Conservation (phyloP, 2,888 invertebrate species). For the Synanthedon vespiformis region DNA sequence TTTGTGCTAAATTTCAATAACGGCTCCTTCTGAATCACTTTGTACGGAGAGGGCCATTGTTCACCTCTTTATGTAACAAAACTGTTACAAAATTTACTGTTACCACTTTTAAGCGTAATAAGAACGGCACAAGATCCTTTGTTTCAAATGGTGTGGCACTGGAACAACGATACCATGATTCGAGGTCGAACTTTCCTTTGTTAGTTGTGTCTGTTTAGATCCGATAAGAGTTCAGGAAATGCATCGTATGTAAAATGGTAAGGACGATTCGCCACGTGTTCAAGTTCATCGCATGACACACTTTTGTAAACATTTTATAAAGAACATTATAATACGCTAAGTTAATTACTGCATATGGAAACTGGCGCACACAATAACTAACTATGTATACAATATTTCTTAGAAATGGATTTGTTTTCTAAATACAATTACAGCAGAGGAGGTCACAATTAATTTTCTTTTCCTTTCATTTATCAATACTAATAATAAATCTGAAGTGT, state of each 20-base stretch:
- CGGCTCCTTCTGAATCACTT: slow-evolving; percentile 36
- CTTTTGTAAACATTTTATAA: not conserved
- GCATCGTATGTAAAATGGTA: not conserved
- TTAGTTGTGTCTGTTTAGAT: slow-evolving; percentile 4
- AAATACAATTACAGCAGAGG: not conserved
- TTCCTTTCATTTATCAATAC: too few relatives aligned
- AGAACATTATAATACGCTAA: not conserved
- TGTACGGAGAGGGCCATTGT: slow-evolving; percentile 22
- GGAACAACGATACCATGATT: slow-evolving; percentile 27
- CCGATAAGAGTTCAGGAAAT: not conserved
- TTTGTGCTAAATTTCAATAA: slow-evolving; percentile 27
- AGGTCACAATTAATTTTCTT: too few relatives aligned
- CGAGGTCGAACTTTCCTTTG: slow-evolving; percentile 29
- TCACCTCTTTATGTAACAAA: slow-evolving; percentile 46
- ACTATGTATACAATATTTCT: not conserved
- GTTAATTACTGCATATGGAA: not conserved
- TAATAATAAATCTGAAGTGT: too few relatives aligned
- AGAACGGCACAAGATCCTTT: slow-evolving; percentile 24
- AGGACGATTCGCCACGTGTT: not conserved
- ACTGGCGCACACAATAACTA: not conserved
- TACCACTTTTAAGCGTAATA: slow-evolving; percentile 32
- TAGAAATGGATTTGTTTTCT: not conserved
- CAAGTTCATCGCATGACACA: not conserved
- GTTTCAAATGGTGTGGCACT: slow-evolving; percentile 25
- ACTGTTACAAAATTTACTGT: slow-evolving; percentile 56